These are phyloP conservation scores for Andrena chrysosceles DNA, from an alignment of 2,888 invertebrate species.

Conservation along the genomic window DNA sequence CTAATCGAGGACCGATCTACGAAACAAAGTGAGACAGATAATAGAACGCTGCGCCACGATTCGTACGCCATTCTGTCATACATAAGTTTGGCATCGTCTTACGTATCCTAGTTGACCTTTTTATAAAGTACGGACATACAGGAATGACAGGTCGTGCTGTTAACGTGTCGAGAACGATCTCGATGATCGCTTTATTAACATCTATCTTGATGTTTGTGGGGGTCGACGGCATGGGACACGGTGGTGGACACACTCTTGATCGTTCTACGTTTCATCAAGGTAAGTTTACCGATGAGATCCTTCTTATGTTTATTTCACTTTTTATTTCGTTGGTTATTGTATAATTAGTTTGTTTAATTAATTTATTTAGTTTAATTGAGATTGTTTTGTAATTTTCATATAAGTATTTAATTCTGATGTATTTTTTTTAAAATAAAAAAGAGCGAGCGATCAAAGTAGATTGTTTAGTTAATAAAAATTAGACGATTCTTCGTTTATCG, in stretches of 20 bases:
- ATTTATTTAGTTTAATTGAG: neutral
- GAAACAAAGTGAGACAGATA: constrained; percentile 45
- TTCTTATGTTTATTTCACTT: neutral
- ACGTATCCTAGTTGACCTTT: constrained; percentile 21
- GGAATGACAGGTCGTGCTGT: constrained; percentile 64
- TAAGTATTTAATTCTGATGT: too few relatives aligned
- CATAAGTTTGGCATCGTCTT: neutral
- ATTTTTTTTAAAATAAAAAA: neutral
- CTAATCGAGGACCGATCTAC: constrained; percentile 64
- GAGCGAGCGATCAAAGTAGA: neutral
- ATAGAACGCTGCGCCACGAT: constrained; percentile 37
- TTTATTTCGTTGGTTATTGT: neutral
- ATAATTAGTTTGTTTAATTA: neutral
- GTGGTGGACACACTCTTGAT: constrained; percentile 44
- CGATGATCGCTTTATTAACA: constrained; percentile 63
- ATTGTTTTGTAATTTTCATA: neutral
- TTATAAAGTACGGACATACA: constrained; percentile 36
- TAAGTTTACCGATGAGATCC: constrained; percentile 25
- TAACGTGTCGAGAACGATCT: constrained; percentile 58
- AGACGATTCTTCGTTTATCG: neutral
- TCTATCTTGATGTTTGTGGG: constrained; percentile 61
- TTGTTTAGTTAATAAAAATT: constrained; percentile 1
- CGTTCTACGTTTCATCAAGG: constrained; percentile 61
- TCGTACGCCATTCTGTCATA: neutral
- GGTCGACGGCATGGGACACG: constrained; percentile 68